Evolutionary conservation across 2,888 invertebrate genomes (phyloP).

Genomic region (Escarpia spicata): DNA sequence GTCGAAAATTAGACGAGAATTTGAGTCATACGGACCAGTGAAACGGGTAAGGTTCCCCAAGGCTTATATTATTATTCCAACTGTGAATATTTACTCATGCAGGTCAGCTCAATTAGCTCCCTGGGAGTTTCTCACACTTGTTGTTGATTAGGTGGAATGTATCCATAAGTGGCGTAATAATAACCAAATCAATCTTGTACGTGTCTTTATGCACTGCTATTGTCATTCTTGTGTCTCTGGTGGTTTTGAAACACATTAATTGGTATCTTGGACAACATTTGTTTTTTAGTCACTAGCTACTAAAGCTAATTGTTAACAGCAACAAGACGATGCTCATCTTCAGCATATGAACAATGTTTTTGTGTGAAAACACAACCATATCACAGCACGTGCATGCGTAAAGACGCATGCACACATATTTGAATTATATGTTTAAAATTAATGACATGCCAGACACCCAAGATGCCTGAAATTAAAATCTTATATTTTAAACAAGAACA

Average conservation of each 20-base stretch:
- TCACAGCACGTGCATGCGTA: too few relatives aligned
- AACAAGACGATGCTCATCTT: too few relatives aligned
- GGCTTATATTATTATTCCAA: neutral
- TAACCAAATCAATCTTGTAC: neutral
- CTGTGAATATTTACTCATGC: neutral
- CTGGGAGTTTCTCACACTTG: neutral
- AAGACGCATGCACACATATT: too few relatives aligned
- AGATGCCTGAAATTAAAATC: neutral
- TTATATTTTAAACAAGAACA: neutral
- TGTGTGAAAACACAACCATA: too few relatives aligned
- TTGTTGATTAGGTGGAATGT: neutral
- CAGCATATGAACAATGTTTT: too few relatives aligned
- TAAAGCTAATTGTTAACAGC: too few relatives aligned
- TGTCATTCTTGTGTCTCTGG: neutral
- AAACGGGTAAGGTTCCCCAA: constrained; percentile 81
- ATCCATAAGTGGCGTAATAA: neutral
- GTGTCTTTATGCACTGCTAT: neutral
- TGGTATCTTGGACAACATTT: neutral
- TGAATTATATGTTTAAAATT: too few relatives aligned
- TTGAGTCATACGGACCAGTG: constrained; percentile 96
- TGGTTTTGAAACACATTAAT: neutral
- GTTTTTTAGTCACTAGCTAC: neutral
- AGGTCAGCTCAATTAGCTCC: neutral
- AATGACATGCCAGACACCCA: neutral
- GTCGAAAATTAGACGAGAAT: constrained; percentile 94